Conservation (phyloP, 1,140 invertebrate genomes). For the Drosophila serrata region DNA sequence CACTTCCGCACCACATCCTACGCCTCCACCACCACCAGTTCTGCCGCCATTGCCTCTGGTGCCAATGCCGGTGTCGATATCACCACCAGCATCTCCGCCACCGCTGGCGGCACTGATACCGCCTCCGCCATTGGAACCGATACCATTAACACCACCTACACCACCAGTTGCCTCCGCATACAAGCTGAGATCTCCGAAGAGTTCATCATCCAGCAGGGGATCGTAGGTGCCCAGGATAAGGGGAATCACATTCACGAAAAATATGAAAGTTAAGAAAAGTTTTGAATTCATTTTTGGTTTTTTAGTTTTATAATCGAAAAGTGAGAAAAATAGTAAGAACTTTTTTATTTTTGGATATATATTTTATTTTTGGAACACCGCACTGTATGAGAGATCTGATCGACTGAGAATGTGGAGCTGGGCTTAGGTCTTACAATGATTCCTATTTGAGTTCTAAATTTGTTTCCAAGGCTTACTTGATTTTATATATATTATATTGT, state of each 20-base stretch:
- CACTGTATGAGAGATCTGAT: neutral
- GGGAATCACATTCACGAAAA: conserved; percentile 22
- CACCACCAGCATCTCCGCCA: neutral
- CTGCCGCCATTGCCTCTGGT: neutral
- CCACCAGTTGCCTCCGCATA: conserved; percentile 3
- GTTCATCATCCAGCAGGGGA: neutral
- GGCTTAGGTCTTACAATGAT: neutral
- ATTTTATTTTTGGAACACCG: neutral
- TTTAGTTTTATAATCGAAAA: neutral
- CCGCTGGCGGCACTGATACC: too few species aligned
- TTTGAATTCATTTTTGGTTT: conserved; percentile 32
- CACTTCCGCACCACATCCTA: neutral
- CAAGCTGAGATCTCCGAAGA: conserved; percentile 4
- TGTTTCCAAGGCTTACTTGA: neutral
- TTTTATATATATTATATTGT: too few species aligned
- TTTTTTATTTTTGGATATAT: neutral
- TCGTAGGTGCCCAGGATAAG: conserved; percentile 25
- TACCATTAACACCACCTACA: neutral
- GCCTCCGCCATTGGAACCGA: too few species aligned
- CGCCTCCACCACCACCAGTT: neutral
- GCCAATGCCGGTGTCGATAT: too few species aligned
- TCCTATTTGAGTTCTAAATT: neutral
- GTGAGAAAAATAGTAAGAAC: neutral
- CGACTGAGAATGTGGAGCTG: neutral
- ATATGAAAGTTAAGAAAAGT: conserved; percentile 1